phyloP scores from a whole-genome alignment of 2,113 vertebrate genomes.

The Pseudonaja textilis region DNA sequence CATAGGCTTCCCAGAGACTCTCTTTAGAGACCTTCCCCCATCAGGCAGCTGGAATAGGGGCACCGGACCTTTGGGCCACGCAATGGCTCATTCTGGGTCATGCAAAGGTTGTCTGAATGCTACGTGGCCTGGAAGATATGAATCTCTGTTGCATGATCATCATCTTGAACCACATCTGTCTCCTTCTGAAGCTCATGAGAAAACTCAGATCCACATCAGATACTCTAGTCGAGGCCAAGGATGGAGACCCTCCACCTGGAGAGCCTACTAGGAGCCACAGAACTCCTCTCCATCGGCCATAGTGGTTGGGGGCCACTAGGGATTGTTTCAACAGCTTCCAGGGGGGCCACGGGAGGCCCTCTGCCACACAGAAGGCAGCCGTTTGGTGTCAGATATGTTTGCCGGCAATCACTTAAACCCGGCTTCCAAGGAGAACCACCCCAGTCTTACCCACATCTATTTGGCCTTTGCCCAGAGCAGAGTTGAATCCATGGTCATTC shows the following conservation, averaged over 20 bases:
- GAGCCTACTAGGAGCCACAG: neutral
- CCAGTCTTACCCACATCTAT: neutral
- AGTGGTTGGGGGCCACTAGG: neutral
- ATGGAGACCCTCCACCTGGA: neutral
- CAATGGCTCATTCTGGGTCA: neutral
- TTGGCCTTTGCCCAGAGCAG: conserved; percentile 57
- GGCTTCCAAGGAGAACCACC: neutral
- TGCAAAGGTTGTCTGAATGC: neutral
- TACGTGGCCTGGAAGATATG: neutral
- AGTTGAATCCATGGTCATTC: conserved; percentile 63
- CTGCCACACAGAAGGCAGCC: conserved; percentile 41
- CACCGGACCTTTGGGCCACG: neutral
- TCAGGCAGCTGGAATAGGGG: neutral
- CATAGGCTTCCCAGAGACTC: neutral
- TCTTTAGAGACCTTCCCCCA: too few relatives aligned
- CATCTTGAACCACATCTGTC: neutral
- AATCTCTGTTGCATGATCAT: neutral
- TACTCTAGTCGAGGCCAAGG: conserved; percentile 42
- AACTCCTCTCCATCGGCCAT: neutral
- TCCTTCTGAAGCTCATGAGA: neutral
- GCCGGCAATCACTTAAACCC: conserved; percentile 48
- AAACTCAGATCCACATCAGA: conserved; percentile 42
- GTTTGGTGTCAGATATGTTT: conserved; percentile 60
- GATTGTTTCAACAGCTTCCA: neutral
- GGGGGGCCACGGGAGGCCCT: neutral